Evolutionary conservation across 2,888 invertebrate species (phyloP).

Genomic region (Ectropis crepuscularia): DNA sequence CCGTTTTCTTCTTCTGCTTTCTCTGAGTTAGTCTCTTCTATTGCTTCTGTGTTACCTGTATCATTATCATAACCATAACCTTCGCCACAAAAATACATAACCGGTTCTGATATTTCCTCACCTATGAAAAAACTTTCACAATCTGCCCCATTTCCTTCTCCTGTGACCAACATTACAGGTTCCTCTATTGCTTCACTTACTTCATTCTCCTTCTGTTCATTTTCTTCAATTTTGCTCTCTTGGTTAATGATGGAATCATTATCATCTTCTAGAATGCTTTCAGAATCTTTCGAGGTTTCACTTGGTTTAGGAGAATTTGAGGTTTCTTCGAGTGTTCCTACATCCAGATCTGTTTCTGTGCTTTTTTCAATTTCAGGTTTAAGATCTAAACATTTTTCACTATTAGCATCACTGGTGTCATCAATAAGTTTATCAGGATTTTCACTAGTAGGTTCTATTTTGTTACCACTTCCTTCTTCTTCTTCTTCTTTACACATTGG

Average conservation of each 20-base stretch:
- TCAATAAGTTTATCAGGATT: conserved; percentile 19
- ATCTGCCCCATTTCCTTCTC: conserved; percentile 88
- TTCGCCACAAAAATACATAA: conserved; percentile 88
- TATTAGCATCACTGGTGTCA: conserved; percentile 12
- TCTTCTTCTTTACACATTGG: conserved; percentile 11
- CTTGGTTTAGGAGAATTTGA: conserved; percentile 16
- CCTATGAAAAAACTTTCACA: conserved; percentile 85
- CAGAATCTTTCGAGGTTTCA: conserved; percentile 26
- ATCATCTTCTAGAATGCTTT: conserved; percentile 25
- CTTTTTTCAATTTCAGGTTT: conserved; percentile 6
- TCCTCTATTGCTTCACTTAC: conserved; percentile 89
- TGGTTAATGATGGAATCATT: conserved; percentile 26
- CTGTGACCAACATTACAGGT: conserved; percentile 88
- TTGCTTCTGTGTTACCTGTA: conserved; percentile 87
- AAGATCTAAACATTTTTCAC: conserved; percentile 1
- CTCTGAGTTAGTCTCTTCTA: conserved; percentile 58
- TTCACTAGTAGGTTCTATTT: background rate
- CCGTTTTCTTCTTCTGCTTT: conserved; percentile 65
- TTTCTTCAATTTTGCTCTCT: conserved; percentile 23
- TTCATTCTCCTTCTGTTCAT: conserved; percentile 42
- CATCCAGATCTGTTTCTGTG: conserved; percentile 4
- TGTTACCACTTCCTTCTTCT: conserved; percentile 18
- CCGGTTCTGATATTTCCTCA: conserved; percentile 90
- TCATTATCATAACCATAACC: conserved; percentile 90
- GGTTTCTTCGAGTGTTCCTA: conserved; percentile 10